A percentile compares a stretch with the other conserved stretches of the same genome.
Conservation (phyloP, 2,888 invertebrate genomes). For the Ophion slaviceki region DNA sequence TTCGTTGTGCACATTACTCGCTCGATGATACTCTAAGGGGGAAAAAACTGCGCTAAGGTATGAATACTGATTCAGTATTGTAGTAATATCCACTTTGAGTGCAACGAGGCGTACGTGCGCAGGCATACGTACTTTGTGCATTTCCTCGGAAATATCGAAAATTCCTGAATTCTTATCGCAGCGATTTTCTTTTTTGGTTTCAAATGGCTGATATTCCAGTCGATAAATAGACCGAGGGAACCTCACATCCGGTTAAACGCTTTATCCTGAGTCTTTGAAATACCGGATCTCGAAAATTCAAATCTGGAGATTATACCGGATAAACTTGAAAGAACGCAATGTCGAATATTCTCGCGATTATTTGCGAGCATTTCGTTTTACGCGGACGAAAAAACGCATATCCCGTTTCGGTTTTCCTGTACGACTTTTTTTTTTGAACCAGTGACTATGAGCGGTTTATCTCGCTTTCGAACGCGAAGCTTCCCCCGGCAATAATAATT, state of each 20-base stretch:
- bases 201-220: neutral
- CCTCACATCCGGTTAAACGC: neutral
- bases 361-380: neutral
- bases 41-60: constrained; percentile 41
- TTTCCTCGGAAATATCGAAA: neutral
- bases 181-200: neutral
- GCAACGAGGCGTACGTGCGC: constrained; percentile 19
- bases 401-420: neutral
- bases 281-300: neutral
- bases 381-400: neutral
- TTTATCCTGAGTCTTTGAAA: neutral
- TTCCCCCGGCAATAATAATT: neutral
- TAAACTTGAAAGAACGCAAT: neutral
- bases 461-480: neutral
- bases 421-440: neutral
- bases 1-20: constrained; percentile 17
- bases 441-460: too few species aligned
- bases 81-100: constrained; percentile 18
- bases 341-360: neutral
- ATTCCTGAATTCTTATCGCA: neutral
- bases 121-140: constrained; percentile 12
- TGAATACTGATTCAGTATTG: constrained; percentile 60
- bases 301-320: neutral
- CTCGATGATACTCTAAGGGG: neutral
- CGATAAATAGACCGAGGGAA: neutral